phyloP scores from a whole-genome alignment of 2,888 invertebrate genomes.

The Mystacides longicornis region DNA sequence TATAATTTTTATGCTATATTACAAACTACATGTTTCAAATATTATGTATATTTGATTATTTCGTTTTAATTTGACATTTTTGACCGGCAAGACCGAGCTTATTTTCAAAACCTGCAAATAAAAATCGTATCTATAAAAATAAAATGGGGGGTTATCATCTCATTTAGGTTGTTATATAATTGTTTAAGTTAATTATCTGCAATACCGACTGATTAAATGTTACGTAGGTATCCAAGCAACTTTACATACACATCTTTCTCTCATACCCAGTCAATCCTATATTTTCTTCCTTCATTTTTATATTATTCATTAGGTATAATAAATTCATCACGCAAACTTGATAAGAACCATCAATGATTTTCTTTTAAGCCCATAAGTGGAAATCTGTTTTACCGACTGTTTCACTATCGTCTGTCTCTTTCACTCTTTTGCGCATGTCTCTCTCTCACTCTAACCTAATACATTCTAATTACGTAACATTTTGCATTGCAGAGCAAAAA shows the following conservation, averaged over 20 bases:
- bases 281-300: too few relatives aligned
- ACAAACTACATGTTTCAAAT: not conserved
- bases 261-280: too few relatives aligned
- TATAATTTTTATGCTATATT: not conserved
- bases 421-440: not conserved
- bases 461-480: constrained; percentile 16
- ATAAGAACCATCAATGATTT: constrained; percentile 1
- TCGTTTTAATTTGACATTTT: not conserved
- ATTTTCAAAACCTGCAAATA: not conserved
- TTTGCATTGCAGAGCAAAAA: not conserved
- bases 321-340: too few relatives aligned
- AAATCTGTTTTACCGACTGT: constrained; percentile 17
- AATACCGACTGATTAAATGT: too few relatives aligned
- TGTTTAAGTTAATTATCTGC: too few relatives aligned
- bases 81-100: not conserved
- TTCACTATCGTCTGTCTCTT: constrained; percentile 3
- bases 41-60: not conserved
- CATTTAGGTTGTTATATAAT: too few relatives aligned
- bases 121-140: too few relatives aligned
- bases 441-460: constrained; percentile 9
- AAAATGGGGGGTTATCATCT: too few relatives aligned
- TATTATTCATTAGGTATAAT: too few relatives aligned
- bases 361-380: constrained; percentile 1
- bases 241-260: too few relatives aligned
- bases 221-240: too few relatives aligned